A percentile compares a stretch with the other conserved stretches of the same genome.
phyloP scores from a whole-genome alignment of 2,113 vertebrate species.

The Pseudorhombus dupliciocellatus region DNA sequence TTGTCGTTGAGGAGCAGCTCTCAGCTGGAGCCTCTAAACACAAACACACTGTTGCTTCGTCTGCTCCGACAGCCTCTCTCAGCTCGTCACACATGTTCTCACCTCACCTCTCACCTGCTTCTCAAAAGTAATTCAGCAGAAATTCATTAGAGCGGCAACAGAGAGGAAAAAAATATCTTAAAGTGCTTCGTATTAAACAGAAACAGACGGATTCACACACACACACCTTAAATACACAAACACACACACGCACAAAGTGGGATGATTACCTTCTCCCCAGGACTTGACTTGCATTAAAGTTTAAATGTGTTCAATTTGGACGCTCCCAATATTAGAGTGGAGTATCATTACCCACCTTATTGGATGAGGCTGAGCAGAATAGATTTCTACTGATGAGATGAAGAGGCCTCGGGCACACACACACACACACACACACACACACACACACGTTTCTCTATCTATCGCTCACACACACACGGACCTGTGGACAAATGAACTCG shows the following conservation, averaged over 20 bases:
- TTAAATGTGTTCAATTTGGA: slow-evolving; percentile 78
- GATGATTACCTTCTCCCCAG: slow-evolving; percentile 72
- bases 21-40: slow-evolving; percentile 53
- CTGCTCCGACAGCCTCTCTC: slow-evolving; percentile 33
- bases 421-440: slow-evolving; percentile 25
- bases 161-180: slow-evolving; percentile 4
- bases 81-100: slow-evolving; percentile 26
- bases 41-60: slow-evolving; percentile 38
- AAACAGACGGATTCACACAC: slow-evolving; percentile 25
- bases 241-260: slow-evolving; percentile 47
- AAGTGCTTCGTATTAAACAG: slow-evolving; percentile 34
- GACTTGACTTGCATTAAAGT: slow-evolving; percentile 79
- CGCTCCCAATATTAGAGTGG: slow-evolving; percentile 71
- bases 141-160: slow-evolving; percentile 62
- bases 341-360: slow-evolving; percentile 76
- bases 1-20: slow-evolving; percentile 35
- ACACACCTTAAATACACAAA: not conserved
- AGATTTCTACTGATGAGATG: slow-evolving; percentile 77
- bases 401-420: slow-evolving; percentile 66
- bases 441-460: slow-evolving; percentile 12
- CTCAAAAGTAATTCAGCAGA: slow-evolving; percentile 39
- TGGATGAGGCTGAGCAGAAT: slow-evolving; percentile 76
- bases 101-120: slow-evolving; percentile 47
- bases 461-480: slow-evolving; percentile 5
- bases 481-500: slow-evolving; percentile 20